phyloP scores from a whole-genome alignment of 2,888 invertebrate genomes.

The Bibio marci region DNA sequence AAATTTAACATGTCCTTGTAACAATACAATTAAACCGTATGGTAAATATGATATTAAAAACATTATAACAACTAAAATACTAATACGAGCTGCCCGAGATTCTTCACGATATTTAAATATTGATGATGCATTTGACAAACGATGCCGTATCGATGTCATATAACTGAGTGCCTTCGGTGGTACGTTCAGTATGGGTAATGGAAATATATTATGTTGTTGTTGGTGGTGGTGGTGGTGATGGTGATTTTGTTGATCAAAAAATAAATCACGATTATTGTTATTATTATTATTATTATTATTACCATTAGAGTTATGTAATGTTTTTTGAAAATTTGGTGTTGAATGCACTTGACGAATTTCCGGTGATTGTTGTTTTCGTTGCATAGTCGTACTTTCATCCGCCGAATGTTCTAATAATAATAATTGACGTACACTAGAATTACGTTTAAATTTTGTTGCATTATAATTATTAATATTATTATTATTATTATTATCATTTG shows the following conservation, averaged over 20 bases:
- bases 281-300: constrained; percentile 5
- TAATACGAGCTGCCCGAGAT: constrained; percentile 75
- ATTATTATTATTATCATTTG: background rate
- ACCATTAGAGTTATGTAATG: no score
- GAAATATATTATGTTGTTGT: no score
- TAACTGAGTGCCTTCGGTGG: constrained; percentile 29
- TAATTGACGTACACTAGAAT: constrained; percentile 26
- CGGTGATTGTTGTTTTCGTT: background rate
- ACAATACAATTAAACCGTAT: constrained; percentile 24
- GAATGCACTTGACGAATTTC: constrained; percentile 14
- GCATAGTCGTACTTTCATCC: constrained; percentile 11
- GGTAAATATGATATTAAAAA: constrained; percentile 29
- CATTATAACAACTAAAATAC: constrained; percentile 35
- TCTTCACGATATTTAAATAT: constrained; percentile 75
- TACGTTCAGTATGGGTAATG: constrained; percentile 11
- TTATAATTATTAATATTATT: no score
- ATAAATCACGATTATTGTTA: background rate
- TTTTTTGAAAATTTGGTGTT: constrained; percentile 27
- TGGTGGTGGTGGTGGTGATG: no score
- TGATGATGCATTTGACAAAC: constrained; percentile 71
- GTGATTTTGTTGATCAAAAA: constrained; percentile 3
- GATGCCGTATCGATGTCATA: constrained; percentile 57
- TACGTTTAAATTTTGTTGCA: constrained; percentile 23
- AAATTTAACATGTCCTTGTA: constrained; percentile 23
- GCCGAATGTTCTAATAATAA: constrained; percentile 16